Conservation (phyloP, 2,797 vertebrate species). For the Chelidonichthys spinosus region DNA sequence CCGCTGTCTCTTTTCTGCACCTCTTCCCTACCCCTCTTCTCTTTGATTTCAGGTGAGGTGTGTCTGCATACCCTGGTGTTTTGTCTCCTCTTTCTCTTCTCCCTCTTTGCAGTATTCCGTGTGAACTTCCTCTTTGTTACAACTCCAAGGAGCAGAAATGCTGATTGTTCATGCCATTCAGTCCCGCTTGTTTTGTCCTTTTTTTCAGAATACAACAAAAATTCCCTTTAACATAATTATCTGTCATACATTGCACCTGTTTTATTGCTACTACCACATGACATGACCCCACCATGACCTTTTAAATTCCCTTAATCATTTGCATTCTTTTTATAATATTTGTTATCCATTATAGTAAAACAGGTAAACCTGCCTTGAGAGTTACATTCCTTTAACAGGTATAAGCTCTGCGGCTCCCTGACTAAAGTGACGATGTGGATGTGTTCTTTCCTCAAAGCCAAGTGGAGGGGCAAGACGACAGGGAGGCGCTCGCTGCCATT, state of each 20-base stretch:
- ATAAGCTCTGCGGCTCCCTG: conserved; percentile 34
- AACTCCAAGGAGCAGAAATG: conserved; percentile 3
- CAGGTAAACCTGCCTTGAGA: neutral
- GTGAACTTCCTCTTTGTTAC: conserved; percentile 33
- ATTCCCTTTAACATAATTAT: conserved; percentile 13
- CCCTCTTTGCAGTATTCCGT: conserved; percentile 26
- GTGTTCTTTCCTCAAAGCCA: conserved; percentile 67
- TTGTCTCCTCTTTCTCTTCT: conserved; percentile 34
- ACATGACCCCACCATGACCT: neutral
- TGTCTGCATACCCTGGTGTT: conserved; percentile 43
- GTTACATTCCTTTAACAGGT: conserved; percentile 40
- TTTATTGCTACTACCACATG: conserved; percentile 9
- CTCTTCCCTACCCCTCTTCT: conserved; percentile 50
- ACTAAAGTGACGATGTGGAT: conserved; percentile 49
- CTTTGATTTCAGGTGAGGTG: conserved; percentile 68
- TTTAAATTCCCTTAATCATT: neutral
- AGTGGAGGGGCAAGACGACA: conserved; percentile 69
- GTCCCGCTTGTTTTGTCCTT: neutral
- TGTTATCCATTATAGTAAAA: neutral
- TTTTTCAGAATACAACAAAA: conserved; percentile 16
- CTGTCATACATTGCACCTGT: neutral
- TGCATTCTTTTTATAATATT: neutral
- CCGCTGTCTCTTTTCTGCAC: conserved; percentile 45
- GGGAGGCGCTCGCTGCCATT: conserved; percentile 71
- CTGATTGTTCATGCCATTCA: conserved; percentile 19